Conservation (phyloP, 2,888 invertebrate species). For the Molanna angustata region DNA sequence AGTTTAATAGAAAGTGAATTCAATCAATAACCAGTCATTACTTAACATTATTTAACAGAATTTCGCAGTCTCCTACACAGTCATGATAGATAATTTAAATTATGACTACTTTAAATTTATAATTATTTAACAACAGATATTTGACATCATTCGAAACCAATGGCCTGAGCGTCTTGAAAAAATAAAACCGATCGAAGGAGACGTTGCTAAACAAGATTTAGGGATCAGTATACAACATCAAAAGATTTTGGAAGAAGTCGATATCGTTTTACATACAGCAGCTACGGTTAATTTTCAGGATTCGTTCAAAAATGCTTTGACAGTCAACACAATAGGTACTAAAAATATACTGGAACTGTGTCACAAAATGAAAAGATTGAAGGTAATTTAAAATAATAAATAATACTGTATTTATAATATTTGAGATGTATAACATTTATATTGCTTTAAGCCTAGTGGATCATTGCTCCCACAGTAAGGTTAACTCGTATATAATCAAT, state of each 20-base stretch:
- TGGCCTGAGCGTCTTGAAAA: slow-evolving; percentile 66
- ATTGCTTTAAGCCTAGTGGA: too few relatives aligned
- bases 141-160: slow-evolving; percentile 63
- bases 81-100: too few relatives aligned
- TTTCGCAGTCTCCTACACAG: too few relatives aligned
- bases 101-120: neutral
- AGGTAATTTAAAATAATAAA: slow-evolving; percentile 45
- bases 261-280: slow-evolving; percentile 91
- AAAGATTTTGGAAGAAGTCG: slow-evolving; percentile 62
- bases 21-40: too few relatives aligned
- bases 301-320: slow-evolving; percentile 79
- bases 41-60: too few relatives aligned
- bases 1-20: too few relatives aligned
- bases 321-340: slow-evolving; percentile 88
- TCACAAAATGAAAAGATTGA: slow-evolving; percentile 72
- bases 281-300: slow-evolving; percentile 96
- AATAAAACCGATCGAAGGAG: slow-evolving; percentile 69
- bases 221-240: slow-evolving; percentile 68
- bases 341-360: slow-evolving; percentile 80
- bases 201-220: slow-evolving; percentile 68
- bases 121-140: slow-evolving; percentile 51
- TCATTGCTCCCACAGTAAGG: too few relatives aligned
- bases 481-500: too few relatives aligned
- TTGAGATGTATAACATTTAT: too few relatives aligned
- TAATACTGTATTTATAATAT: too few relatives aligned